These are phyloP conservation scores for Myotis davidii DNA, from an alignment of 2,113 vertebrate genomes.

Conservation along the genomic window DNA sequence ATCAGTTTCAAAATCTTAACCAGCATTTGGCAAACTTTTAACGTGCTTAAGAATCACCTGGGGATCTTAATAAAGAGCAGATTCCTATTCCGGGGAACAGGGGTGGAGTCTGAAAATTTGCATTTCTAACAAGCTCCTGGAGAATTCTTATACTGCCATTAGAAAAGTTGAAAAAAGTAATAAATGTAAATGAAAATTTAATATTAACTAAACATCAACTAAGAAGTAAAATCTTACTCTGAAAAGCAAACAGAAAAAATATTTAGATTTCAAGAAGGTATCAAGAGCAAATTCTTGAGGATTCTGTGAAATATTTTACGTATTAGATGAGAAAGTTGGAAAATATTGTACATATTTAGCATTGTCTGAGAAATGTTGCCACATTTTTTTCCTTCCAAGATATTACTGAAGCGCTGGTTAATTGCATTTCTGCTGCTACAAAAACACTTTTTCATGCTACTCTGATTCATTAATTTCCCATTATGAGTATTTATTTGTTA, in stretches of 20 bases:
- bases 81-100: background rate
- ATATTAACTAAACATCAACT: background rate
- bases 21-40: background rate
- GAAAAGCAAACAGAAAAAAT: background rate
- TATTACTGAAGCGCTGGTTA: background rate
- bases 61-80: background rate
- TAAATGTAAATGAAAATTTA: background rate
- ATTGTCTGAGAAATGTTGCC: background rate
- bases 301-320: background rate
- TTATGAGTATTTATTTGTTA: slow-evolving; percentile 19
- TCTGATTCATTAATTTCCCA: background rate
- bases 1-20: background rate
- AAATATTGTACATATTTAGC: background rate
- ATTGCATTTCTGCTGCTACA: background rate
- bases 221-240: background rate
- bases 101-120: background rate
- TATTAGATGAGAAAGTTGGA: background rate
- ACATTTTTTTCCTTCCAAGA: background rate
- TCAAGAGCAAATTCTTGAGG: background rate
- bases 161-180: background rate
- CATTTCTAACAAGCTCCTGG: background rate
- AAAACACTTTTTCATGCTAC: slow-evolving; percentile 18
- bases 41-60: background rate
- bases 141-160: background rate
- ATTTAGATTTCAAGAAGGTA: background rate